Evolutionary conservation across 2,113 vertebrate species (phyloP), one percentile per base, ranked within the genome.

Genomic region (Lipophrys pholis): DNA sequence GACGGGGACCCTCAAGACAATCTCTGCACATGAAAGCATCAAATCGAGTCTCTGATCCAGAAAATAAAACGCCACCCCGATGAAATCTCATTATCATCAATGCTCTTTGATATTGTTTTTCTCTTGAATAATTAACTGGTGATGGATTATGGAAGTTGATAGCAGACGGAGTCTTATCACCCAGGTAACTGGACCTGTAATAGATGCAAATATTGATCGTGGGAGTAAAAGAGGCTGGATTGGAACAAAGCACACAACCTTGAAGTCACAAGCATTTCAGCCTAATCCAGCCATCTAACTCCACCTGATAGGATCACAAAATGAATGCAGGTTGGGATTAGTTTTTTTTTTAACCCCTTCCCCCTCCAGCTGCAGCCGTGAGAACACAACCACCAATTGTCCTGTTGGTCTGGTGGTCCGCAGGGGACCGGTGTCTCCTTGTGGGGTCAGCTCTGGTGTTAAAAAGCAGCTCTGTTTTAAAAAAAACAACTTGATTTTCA

Each of bases 111-210:
- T 81, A 76, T 82, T 78, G 71, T 71, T 80, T 71, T 87, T 89
- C 77, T 78, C 66, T 30, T 68, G 86, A 89, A 86, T 82, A 90
- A 90, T 93, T 90, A 89, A 83, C 75, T 81, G 76, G 82, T 86
- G 87, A 84, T 90, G 81, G 86, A 87, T 87, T 88, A 78, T 69
- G 62, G 15, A 8, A 69, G 78, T 78, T 51, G 52, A 69, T 63
- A 57, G 55, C 12, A 39, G 42, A 80, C 48, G 53, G 48, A 76
- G 53, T 82, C 79, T 86, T 90, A 86, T 90, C 84, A 66, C 58
- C 73, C 52, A 77, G 85, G 87, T 87, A 89, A 88, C 76, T 52
- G 21, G 51, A 43, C 30, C 66, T 35, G 40, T 73, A 84, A 85
- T 69, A 64, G 58, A 77, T 38, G 53, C 66, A 83, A 82, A 87